Conservation (phyloP, 2,113 vertebrate species). For the Tachycineta bicolor region DNA sequence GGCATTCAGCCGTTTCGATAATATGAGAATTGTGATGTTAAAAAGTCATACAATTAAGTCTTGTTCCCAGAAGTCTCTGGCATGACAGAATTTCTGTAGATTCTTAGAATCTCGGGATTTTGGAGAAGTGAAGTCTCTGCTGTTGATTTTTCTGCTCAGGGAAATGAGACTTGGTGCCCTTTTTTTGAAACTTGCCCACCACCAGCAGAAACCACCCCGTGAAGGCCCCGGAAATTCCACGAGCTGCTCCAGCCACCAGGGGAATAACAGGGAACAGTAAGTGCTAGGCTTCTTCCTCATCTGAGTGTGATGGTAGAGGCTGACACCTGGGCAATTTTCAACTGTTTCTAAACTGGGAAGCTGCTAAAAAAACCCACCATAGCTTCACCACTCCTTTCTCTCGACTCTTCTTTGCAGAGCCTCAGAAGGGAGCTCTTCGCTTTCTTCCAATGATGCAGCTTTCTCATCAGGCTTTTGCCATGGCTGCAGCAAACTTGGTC, state of each 20-base stretch:
- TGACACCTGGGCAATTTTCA: neutral
- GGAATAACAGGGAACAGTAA: neutral
- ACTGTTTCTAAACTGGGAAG: neutral
- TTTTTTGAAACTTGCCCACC: neutral
- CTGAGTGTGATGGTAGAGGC: neutral
- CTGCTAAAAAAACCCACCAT: neutral
- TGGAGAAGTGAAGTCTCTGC: neutral
- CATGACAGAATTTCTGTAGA: neutral
- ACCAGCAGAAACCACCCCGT: neutral
- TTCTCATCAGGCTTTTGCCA: neutral
- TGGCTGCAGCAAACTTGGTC: neutral
- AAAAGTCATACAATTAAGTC: neutral
- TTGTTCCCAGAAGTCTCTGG: neutral
- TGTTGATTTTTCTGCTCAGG: neutral
- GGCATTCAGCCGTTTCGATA: neutral
- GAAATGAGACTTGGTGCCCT: neutral
- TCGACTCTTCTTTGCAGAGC: neutral
- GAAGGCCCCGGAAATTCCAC: neutral
- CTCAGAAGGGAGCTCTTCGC: neutral
- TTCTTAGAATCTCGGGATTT: neutral
- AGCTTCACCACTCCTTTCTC: neutral
- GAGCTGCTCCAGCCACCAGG: rapidly evolving
- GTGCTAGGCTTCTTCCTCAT: neutral
- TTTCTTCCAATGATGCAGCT: neutral
- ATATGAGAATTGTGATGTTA: neutral